Evolutionary conservation across 2,797 vertebrate species (phyloP).

Genomic region (Limnodromus scolopaceus): DNA sequence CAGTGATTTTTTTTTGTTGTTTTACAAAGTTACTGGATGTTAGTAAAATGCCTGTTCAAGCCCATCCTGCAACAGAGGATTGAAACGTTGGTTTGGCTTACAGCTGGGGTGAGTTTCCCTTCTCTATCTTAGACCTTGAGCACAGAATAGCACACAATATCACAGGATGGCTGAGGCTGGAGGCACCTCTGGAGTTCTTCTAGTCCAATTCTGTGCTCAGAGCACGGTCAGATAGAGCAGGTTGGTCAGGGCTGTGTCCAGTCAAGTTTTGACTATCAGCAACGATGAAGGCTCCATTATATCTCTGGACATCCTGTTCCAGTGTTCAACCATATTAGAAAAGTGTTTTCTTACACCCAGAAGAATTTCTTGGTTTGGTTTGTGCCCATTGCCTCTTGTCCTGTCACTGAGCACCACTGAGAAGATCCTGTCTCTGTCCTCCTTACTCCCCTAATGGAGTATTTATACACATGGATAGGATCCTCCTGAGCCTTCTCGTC

Average conservation of each 20-base stretch:
- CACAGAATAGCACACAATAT: accelerated
- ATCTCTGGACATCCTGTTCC: not conserved
- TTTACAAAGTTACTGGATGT: not conserved
- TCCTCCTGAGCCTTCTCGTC: not conserved
- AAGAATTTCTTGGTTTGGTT: not conserved
- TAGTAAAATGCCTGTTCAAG: not conserved
- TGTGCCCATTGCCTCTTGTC: not conserved
- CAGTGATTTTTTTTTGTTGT: not conserved
- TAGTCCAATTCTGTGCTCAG: not conserved
- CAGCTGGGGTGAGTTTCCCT: not conserved
- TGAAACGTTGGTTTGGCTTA: not conserved
- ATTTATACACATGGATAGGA: not conserved
- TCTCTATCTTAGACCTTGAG: not conserved
- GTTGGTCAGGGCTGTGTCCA: not conserved
- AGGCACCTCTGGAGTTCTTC: not conserved
- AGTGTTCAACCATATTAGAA: not conserved
- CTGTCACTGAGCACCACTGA: accelerated
- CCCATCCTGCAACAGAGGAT: not conserved
- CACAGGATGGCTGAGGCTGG: not conserved
- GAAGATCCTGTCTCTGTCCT: not conserved
- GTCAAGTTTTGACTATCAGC: not conserved
- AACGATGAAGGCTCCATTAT: not conserved
- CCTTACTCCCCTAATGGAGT: not conserved
- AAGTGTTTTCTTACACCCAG: not conserved
- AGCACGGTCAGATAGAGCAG: not conserved